Evolutionary conservation across 1,140 invertebrate genomes (phyloP).

Genomic region (Drosophila burlai): DNA sequence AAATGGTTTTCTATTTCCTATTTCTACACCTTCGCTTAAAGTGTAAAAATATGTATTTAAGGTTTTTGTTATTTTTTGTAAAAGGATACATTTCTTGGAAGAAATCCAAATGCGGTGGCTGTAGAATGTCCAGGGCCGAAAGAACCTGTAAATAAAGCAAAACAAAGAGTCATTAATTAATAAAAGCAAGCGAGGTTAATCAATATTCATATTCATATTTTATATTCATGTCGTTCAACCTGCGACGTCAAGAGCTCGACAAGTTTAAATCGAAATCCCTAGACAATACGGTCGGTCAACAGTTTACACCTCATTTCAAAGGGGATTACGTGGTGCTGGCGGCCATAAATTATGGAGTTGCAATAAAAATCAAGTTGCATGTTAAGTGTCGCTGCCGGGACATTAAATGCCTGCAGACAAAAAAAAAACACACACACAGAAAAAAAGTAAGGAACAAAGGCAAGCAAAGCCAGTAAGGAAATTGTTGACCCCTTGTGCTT

Average conservation of each 20-base stretch:
- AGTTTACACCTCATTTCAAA: conserved; percentile 66
- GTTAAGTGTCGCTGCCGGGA: conserved; percentile 75
- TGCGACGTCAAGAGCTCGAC: neutral
- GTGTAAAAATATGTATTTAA: neutral
- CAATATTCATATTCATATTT: neutral
- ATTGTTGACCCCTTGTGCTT: conserved; percentile 55
- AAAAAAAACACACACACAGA: conserved; percentile 6
- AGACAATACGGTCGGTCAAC: conserved; percentile 36
- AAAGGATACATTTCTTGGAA: conserved; percentile 99
- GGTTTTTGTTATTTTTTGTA: conserved; percentile 21
- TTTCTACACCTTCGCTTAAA: neutral
- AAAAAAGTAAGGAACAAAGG: conserved; percentile 16
- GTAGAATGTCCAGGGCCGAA: conserved; percentile 97
- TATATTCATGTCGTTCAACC: conserved; percentile 5
- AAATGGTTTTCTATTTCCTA: neutral
- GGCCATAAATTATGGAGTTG: conserved; percentile 66
- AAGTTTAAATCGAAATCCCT: conserved; percentile 38
- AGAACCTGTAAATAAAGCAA: conserved; percentile 91
- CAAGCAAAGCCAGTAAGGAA: conserved; percentile 31
- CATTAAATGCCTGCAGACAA: conserved; percentile 71
- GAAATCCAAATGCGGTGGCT: conserved; percentile 98
- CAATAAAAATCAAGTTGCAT: conserved; percentile 79
- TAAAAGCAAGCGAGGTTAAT: neutral
- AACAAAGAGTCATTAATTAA: conserved; percentile 50
- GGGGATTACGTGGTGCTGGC: conserved; percentile 17